phyloP scores from a whole-genome alignment of 2,888 invertebrate species.

The Myopa tessellatipennis region DNA sequence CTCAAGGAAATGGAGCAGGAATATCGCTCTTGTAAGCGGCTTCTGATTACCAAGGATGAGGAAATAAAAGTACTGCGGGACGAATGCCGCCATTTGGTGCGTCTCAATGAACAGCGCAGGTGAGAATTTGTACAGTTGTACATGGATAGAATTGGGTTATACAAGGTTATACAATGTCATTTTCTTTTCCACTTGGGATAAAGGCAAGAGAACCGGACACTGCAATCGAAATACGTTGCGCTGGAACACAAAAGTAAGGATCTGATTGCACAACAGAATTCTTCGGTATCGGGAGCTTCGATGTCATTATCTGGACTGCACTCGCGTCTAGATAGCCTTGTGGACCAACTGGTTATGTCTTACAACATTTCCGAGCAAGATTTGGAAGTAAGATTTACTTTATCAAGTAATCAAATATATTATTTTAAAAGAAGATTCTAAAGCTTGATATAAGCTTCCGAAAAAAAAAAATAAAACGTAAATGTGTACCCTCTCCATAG shows the following conservation, averaged over 20 bases:
- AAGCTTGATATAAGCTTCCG: no score
- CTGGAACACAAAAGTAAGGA: constrained; percentile 75
- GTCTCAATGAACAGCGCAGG: constrained; percentile 84
- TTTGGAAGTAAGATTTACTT: constrained; percentile 72
- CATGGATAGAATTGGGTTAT: no score
- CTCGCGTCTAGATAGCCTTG: constrained; percentile 76
- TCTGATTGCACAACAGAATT: constrained; percentile 76
- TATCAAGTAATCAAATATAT: no score
- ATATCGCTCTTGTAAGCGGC: constrained; percentile 61
- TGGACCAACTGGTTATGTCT: constrained; percentile 78
- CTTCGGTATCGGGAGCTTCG: constrained; percentile 77
- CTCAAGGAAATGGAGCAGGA: constrained; percentile 79
- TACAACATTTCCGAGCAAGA: constrained; percentile 82
- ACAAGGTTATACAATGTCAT: no score
- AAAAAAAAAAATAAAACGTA: no score
- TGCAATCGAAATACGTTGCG: constrained; percentile 75
- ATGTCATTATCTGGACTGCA: constrained; percentile 77
- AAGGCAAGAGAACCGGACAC: constrained; percentile 76
- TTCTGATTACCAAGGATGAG: constrained; percentile 70
- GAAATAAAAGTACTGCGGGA: constrained; percentile 76
- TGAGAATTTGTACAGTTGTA: constrained; percentile 58
- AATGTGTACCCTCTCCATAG: no score
- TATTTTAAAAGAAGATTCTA: no score
- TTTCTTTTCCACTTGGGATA: constrained; percentile 38
- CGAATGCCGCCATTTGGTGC: constrained; percentile 82